Evolutionary conservation across 2,113 vertebrate genomes (phyloP), one percentile per base, ranked within the genome.

Genomic region (Cygnus atratus): DNA sequence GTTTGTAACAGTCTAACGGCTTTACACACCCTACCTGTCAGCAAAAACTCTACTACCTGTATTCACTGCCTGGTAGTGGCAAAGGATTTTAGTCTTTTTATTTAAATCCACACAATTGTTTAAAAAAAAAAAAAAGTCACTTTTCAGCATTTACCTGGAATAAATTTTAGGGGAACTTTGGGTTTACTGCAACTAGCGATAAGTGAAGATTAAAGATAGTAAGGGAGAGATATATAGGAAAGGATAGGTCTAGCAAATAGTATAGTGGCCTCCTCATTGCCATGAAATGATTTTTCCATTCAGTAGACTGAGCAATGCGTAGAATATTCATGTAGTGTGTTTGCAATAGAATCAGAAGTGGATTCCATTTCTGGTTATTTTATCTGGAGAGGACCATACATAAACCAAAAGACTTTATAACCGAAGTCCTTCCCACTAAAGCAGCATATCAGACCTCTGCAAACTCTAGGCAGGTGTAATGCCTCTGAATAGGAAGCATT

Each of bases 231-330:
- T 5, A 58, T n/a, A 33, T 7, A 17, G 31, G 41, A 66, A 41
- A 15, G 61, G 35, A 24, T 15, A 75, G 39, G 54, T 14, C n/a
- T 20, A 71, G 54, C 31, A 48, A 74, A 8, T 3, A 9, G 72
- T 7, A 48, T 68, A 68, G 58, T 3, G 37, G 31, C 62, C 22
- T 73, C 59, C 55, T 17, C 7, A 4, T 9, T 9, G 76, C 24
- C 62, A 54, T 2, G 0, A 44, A 50, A 10, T 0, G 0, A n/a
- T 21, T 37, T 37, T 55, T 19, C 16, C 6, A 2, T 63, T 75
- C 61, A 41, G 3, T 0, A 22, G 3, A 4, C 21, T 44, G 41
- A 58, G 33, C 29, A 17, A 6, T 0, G 13, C 7, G 8, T 6
- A 13, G 11, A 75, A 59, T 15, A 41, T 20, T 65, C 12, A 25